Evolutionary conservation across 2,888 invertebrate species (phyloP).

Genomic region (Latrodectus elegans): DNA sequence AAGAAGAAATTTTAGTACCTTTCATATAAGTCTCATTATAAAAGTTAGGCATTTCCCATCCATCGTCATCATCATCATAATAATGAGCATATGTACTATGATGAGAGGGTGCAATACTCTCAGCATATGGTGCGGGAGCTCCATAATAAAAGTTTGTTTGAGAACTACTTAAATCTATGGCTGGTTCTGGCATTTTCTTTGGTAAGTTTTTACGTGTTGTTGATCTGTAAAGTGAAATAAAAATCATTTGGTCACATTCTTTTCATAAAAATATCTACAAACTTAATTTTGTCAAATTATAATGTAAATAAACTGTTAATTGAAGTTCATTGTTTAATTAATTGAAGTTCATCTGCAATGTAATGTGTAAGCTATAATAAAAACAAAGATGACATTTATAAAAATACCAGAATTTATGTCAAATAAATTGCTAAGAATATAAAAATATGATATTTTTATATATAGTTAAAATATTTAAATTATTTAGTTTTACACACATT

Average conservation of each 20-base stretch:
- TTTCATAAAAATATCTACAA: no score
- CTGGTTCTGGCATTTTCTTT: constrained; percentile 71
- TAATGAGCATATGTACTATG: constrained; percentile 96
- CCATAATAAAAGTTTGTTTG: constrained; percentile 98
- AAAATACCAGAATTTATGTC: background rate
- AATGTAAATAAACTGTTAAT: no score
- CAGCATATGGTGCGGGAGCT: constrained; percentile 94
- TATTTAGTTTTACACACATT: no score
- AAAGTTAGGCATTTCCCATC: constrained; percentile 98
- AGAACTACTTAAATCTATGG: constrained; percentile 87
- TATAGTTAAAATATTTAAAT: no score
- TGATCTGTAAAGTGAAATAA: constrained; percentile 28
- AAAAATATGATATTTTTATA: background rate
- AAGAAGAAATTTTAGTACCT: constrained; percentile 58
- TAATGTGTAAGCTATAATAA: no score
- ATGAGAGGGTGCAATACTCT: constrained; percentile 95
- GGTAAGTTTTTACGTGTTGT: constrained; percentile 63
- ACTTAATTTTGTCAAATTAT: no score
- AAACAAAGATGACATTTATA: no score
- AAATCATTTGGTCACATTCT: background rate
- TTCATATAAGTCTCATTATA: constrained; percentile 98
- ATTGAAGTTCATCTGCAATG: no score
- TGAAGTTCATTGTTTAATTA: no score
- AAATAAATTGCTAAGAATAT: background rate
- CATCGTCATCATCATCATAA: constrained; percentile 88